Percentiles rank a stretch among this genome's conserved stretches.
phyloP scores from a whole-genome alignment of 2,797 vertebrate genomes.

The Fundulus diaphanus region DNA sequence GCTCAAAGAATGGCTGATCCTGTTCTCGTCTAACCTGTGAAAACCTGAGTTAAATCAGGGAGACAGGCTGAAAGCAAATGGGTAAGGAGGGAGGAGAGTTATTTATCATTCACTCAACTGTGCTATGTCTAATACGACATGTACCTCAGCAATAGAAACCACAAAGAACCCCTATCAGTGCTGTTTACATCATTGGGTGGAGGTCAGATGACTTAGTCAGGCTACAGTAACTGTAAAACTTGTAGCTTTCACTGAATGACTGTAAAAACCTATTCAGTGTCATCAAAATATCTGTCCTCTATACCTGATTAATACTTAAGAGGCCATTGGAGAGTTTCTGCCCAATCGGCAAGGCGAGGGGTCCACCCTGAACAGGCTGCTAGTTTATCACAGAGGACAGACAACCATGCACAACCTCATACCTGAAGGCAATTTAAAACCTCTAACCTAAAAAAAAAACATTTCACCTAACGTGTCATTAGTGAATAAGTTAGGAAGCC shows the following conservation, averaged over 20 bases:
- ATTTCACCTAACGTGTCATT: no score
- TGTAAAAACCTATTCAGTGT: not conserved
- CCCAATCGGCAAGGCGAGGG: not conserved
- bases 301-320: not conserved
- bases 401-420: not conserved
- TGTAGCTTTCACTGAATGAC: not conserved
- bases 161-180: constrained; percentile 6
- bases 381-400: not conserved
- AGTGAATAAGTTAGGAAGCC: no score
- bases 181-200: constrained; percentile 17
- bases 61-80: constrained; percentile 14
- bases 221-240: constrained; percentile 11
- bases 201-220: constrained; percentile 15
- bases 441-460: not conserved
- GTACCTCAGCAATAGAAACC: constrained; percentile 21
- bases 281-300: not conserved
- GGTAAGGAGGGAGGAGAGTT: constrained; percentile 20
- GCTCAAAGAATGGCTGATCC: constrained; percentile 69
- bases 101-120: constrained; percentile 41
- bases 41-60: constrained; percentile 23
- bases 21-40: constrained; percentile 73
- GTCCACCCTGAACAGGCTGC: not conserved
- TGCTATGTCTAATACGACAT: constrained; percentile 20
- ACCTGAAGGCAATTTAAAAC: not conserved
- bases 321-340: not conserved